Conservation (phyloP, 2,797 vertebrate genomes). For the Lerista edwardsae region DNA sequence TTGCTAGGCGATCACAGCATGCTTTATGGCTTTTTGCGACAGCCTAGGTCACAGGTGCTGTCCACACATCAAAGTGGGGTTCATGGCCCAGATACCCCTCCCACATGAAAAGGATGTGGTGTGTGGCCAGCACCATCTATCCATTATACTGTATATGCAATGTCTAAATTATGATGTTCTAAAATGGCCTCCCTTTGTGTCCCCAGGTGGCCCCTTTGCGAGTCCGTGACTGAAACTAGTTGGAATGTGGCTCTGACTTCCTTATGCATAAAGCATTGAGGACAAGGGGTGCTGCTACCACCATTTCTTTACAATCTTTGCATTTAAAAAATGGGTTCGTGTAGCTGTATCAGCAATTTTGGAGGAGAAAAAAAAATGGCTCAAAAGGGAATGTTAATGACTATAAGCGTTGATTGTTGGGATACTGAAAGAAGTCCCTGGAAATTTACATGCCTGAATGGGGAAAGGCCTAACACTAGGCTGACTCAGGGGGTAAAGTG, state of each 20-base stretch:
- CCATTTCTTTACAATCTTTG: neutral
- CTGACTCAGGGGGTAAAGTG: too few species aligned
- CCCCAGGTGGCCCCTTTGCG: neutral
- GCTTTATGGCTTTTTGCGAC: too few species aligned
- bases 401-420: neutral
- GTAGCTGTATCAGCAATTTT: neutral
- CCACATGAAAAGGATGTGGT: neutral
- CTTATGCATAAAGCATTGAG: neutral
- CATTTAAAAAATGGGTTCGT: neutral
- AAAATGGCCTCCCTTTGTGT: neutral
- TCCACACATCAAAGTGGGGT: neutral
- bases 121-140: neutral
- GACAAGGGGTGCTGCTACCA: neutral
- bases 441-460: too few species aligned
- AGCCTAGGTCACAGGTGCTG: neutral
- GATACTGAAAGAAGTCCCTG: too few species aligned
- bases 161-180: neutral
- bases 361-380: neutral
- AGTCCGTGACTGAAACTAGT: neutral
- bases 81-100: neutral
- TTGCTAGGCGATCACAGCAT: too few species aligned
- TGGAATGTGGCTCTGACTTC: neutral
- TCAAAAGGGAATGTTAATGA: slow-evolving; percentile 10
- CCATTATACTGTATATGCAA: neutral
- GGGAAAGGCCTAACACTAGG: too few species aligned